These are phyloP conservation scores for Ochropacha duplaris DNA, from an alignment of 2,888 invertebrate genomes.

Conservation along the genomic window DNA sequence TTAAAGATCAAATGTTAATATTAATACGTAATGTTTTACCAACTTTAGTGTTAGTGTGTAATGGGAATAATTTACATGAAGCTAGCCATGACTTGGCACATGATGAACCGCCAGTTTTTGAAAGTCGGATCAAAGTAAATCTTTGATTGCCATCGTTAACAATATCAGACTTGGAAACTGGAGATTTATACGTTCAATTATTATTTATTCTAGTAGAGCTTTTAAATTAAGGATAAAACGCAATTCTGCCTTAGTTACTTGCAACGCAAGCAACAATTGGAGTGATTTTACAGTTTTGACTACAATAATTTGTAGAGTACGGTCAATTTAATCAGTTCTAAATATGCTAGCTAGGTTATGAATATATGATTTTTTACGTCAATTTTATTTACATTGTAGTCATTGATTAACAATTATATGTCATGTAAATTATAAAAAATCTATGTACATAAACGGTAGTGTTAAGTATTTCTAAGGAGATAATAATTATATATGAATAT, in stretches of 20 bases:
- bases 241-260: too few species aligned
- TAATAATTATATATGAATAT: slow-evolving; percentile 15
- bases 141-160: not conserved
- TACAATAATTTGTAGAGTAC: too few species aligned
- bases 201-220: too few species aligned
- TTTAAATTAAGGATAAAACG: too few species aligned
- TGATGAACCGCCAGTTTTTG: not conserved
- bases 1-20: slow-evolving; percentile 27
- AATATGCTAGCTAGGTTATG: too few species aligned
- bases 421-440: slow-evolving; percentile 15
- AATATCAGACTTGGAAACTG: too few species aligned
- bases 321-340: too few species aligned
- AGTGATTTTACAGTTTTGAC: too few species aligned
- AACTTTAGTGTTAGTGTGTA: slow-evolving; percentile 27
- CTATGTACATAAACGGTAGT: slow-evolving; percentile 24
- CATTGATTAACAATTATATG: not conserved
- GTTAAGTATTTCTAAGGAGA: slow-evolving; percentile 16
- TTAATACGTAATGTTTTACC: slow-evolving; percentile 25
- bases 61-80: not conserved
- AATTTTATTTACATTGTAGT: not conserved
- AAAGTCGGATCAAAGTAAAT: not conserved
- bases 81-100: not conserved
- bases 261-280: too few species aligned
- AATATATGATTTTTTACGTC: not conserved
- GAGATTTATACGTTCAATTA: too few species aligned